Base-by-base conservation (phyloP, 2,113 vertebrate genomes). In the Thalassoma bifasciatum region DNA sequence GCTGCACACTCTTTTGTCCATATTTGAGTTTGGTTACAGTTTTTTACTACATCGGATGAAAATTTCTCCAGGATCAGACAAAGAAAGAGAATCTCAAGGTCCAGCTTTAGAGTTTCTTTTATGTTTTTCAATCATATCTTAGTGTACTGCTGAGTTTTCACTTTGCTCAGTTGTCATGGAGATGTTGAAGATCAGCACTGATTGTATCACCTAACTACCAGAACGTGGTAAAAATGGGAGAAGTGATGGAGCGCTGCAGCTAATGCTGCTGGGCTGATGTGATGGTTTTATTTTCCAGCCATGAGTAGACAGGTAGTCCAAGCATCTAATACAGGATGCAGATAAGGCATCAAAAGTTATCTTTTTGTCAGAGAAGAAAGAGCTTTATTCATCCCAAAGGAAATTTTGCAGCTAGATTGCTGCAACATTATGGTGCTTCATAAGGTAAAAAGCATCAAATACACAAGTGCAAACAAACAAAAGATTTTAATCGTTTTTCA, bases 191-290 rank as follows among this genome's bases (percentile, higher is more conserved):
- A 42, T 42, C 10, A 4, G 40, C 40, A 42, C 12, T 42, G 5
- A 13, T 42, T 12, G 14, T 42, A 14, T 42, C 40, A 42, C 40
- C 1, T 42, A 42, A 42, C 12, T 4, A 12, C 13, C 4, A 42
- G 40, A 42, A 3, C 30, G 6, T 30, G 62, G 21, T n/a, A 22
- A 22, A n/a, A 22, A 58, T 51, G 21, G 38, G 17, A 44, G 44
- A 58, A 69, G 57, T 57, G 79, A 77, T 14, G 11, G 17, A 67
- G 47, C 53, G 50, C 44, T 44, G 52, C 75, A 54, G 60, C 66
- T 52, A 30, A 44, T 40, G 56, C 44, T 30, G 44, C 56, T 56
- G 42, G 17, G 49, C 50, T 78, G 56, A 51, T 50, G 21, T 10
- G 59, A 40, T 30, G 56, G 56, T 61, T 58, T 77, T 46, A 37